Conservation (phyloP, 2,888 invertebrate species). For the Romanomermis culicivorax region DNA sequence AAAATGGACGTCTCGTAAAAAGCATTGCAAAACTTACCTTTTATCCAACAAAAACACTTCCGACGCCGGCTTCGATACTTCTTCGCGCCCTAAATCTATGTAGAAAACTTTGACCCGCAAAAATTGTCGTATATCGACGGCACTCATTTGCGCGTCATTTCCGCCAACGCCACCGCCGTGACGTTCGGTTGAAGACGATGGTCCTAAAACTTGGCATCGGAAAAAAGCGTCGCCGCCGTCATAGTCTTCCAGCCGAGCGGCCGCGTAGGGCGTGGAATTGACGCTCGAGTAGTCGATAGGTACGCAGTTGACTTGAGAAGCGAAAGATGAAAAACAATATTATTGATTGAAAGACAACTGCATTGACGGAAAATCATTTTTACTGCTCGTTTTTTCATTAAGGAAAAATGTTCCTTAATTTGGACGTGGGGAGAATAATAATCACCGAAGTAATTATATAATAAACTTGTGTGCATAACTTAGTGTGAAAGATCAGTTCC, state of each 20-base stretch:
- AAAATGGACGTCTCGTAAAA: neutral
- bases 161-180: neutral
- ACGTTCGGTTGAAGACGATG: neutral
- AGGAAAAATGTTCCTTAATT: no score
- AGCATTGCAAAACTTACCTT: neutral
- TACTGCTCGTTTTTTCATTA: no score
- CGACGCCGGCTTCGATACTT: neutral
- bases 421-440: no score
- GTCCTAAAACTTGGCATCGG: neutral
- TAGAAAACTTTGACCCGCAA: neutral
- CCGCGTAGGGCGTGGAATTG: neutral
- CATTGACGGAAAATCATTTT: no score
- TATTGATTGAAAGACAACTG: no score
- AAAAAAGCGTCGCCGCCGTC: neutral
- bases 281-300: neutral
- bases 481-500: no score
- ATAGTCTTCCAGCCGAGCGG: neutral
- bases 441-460: no score
- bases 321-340: no score
- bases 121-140: neutral
- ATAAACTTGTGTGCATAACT: no score
- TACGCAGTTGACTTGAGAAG: no score
- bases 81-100: neutral
- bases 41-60: neutral
- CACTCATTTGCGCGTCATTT: neutral